A percentile compares a stretch with the other conserved stretches of the same genome.
Conservation (phyloP, 2,888 invertebrate genomes). For the Rhopalosiphum nymphaeae region DNA sequence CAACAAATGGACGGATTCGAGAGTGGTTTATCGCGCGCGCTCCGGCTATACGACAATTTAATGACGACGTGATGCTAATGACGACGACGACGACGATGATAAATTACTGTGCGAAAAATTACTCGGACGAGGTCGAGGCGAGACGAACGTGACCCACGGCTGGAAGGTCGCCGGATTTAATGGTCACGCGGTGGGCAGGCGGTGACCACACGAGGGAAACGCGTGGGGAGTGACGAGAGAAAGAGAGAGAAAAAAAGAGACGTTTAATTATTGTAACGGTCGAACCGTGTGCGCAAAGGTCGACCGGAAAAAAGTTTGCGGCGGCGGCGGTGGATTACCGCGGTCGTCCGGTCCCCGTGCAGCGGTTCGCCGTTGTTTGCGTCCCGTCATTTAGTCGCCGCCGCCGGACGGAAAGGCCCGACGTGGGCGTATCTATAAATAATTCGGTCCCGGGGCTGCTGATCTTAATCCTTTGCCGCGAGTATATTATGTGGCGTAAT, state of each 20-base stretch:
- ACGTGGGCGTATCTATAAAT: neutral
- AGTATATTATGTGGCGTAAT: neutral
- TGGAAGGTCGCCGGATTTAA: neutral
- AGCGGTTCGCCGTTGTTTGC: neutral
- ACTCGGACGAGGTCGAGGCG: neutral
- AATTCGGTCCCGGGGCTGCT: neutral
- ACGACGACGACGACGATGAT: neutral
- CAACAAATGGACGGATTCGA: neutral
- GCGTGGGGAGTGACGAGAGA: neutral
- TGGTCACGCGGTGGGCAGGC: neutral
- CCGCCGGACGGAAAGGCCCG: neutral
- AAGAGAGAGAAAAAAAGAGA: neutral
- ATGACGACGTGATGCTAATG: constrained; percentile 1
- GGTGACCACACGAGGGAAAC: neutral
- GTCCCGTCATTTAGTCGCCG: neutral
- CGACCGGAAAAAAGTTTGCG: constrained; percentile 25
- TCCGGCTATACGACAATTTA: neutral
- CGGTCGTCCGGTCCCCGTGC: neutral
- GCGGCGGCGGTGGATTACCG: neutral
- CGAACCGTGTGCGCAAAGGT: neutral
- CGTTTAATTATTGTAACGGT: constrained; percentile 13
- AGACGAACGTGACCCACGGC: neutral
- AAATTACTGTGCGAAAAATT: neutral
- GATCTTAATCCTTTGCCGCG: neutral
- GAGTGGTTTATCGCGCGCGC: neutral